phyloP scores from a whole-genome alignment of 2,888 invertebrate species.

The Mythimna albipuncta region DNA sequence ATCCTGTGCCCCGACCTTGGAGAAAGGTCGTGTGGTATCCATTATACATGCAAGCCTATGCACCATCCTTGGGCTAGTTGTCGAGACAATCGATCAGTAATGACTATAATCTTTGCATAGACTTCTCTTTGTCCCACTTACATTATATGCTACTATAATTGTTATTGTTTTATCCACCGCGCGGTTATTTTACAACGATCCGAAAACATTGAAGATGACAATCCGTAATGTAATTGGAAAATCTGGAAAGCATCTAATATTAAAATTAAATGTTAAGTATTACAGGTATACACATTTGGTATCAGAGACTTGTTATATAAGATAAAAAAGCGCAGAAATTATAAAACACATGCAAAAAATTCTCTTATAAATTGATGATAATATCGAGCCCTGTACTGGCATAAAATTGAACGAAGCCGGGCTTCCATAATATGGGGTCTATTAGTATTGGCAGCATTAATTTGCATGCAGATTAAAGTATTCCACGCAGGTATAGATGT shows the following conservation, averaged over 20 bases:
- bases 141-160: conserved; percentile 4
- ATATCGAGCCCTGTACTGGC: conserved; percentile 30
- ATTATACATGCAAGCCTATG: conserved; percentile 53
- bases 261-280: conserved; percentile 14
- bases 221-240: conserved; percentile 4
- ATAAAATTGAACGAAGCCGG: conserved; percentile 62
- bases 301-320: conserved; percentile 10
- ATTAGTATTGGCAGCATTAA: conserved; percentile 86
- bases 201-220: not conserved
- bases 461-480: conserved; percentile 86
- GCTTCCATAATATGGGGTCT: conserved; percentile 71
- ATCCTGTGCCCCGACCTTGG: conserved; percentile 51
- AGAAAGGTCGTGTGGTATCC: conserved; percentile 44
- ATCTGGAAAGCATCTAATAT: not conserved
- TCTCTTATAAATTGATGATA: conserved; percentile 37
- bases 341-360: conserved; percentile 18
- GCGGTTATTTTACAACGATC: conserved; percentile 1
- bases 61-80: conserved; percentile 54
- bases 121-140: conserved; percentile 20
- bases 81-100: conserved; percentile 45
- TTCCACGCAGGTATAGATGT: conserved; percentile 72
- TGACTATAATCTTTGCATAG: conserved; percentile 20
- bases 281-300: not conserved
- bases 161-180: conserved; percentile 1
- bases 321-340: conserved; percentile 24